Base-by-base conservation (phyloP, 2,113 vertebrate species). In the Oriolus oriolus region DNA sequence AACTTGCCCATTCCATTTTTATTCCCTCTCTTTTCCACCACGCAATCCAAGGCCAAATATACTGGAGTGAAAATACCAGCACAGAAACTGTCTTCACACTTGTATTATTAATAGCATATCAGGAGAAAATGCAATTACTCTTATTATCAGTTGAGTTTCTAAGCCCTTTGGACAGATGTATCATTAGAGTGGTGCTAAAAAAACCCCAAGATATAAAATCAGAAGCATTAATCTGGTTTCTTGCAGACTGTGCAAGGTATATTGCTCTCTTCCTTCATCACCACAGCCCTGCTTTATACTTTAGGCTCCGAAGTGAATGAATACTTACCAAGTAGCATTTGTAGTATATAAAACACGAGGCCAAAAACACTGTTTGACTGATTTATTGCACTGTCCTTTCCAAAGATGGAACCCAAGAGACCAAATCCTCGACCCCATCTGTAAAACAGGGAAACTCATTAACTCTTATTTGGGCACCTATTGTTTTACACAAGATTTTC, bases 391-490 rank as follows among this genome's bases (percentile, higher is more conserved):
- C 99, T 99, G 98, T 99, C 98, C 84, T 99, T 99, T 96, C 99
- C 99, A 98, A 99, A 99, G 97, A 99, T 99, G 97, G 99, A 99
- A 95, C 99, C 99, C 97, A 99, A 97, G 92, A 99, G 98, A 97
- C 99, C 99, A 89, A 99, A 99, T 98, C 99, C 99, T 98, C 98
- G 98, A 98, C 99, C 99, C 99, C 99, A 99, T 98, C 99, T 99
- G 98, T 83, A 98, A 97, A 97, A 96, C 80, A 97, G 97, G 65
- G 95, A 97, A 96, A 97, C 86, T 69, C 78, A 87, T 97, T 96
- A 98, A 91, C 81, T 91, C 84, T 37, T 27, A 56, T 83, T 93
- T 69, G 41, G 86, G 50, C 84, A 93, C 59, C 54, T 57, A 21
- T 3, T 81, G 95, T 37, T 84, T 68, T 39, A 42, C n/a, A 59